These are phyloP conservation scores for Brachypalpus laphriformis DNA, from an alignment of 2,888 invertebrate species.

Conservation along the genomic window DNA sequence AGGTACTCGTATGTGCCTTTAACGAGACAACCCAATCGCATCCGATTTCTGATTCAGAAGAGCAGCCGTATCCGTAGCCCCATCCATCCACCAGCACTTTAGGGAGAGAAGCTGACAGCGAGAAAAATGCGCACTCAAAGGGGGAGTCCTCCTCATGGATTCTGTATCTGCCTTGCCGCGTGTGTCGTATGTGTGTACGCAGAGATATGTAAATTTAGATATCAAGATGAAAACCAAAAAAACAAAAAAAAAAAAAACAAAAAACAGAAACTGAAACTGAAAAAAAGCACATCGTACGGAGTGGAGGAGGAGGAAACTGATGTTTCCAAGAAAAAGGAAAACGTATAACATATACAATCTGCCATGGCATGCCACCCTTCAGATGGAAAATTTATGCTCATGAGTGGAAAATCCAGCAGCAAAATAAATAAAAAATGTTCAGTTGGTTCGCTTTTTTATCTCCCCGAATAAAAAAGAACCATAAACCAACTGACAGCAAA, in stretches of 20 bases:
- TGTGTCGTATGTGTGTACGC: conserved; percentile 30
- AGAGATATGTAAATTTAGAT: conserved; percentile 73
- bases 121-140: conserved; percentile 68
- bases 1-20: conserved; percentile 29
- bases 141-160: conserved; percentile 59
- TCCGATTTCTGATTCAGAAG: conserved; percentile 60
- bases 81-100: conserved; percentile 34
- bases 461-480: conserved; percentile 48
- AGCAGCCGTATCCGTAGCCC: conserved; percentile 48
- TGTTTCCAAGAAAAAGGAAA: conserved; percentile 33
- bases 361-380: conserved; percentile 65
- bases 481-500: conserved; percentile 67
- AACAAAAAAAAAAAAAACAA: conserved; percentile 19
- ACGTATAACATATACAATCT: conserved; percentile 49
- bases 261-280: too few relatives aligned
- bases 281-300: conserved; percentile 31
- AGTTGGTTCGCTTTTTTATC: conserved; percentile 42
- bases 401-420: conserved; percentile 67
- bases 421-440: conserved; percentile 68
- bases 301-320: conserved; percentile 14
- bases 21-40: conserved; percentile 68
- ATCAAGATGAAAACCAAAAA: conserved; percentile 56
- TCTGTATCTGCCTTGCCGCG: conserved; percentile 23
- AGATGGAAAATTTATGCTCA: conserved; percentile 73
- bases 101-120: conserved; percentile 64